phyloP scores from a whole-genome alignment of 2,113 vertebrate genomes.

The Okapia johnstoni region DNA sequence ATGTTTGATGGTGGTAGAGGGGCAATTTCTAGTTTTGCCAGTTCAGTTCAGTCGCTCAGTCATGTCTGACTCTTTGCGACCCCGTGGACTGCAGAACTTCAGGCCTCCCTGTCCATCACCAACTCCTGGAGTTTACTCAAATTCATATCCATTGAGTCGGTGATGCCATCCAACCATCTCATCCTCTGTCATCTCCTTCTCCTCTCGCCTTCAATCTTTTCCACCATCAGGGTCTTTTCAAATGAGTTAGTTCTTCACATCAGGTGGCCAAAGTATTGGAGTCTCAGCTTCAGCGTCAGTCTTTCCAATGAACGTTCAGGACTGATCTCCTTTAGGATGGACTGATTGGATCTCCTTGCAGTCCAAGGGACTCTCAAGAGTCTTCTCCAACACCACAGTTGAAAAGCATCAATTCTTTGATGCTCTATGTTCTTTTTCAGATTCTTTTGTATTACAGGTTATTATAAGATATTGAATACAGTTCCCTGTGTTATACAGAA shows the following conservation, averaged over 20 bases:
- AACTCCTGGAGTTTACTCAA: background rate
- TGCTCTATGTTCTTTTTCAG: background rate
- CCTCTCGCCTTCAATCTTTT: background rate
- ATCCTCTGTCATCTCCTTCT: background rate
- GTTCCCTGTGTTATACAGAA: background rate
- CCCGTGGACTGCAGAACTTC: background rate
- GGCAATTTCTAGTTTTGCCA: background rate
- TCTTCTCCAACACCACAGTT: background rate
- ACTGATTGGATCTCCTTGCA: background rate
- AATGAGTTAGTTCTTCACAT: background rate
- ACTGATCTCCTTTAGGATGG: background rate
- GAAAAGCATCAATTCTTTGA: background rate
- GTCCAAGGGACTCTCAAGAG: background rate
- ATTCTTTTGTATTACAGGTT: background rate
- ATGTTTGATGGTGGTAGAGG: background rate
- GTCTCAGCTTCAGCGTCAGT: background rate
- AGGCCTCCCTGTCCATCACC: background rate
- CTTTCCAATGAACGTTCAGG: background rate
- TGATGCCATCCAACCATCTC: background rate
- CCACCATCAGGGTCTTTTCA: background rate
- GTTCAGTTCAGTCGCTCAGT: background rate
- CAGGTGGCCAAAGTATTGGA: background rate
- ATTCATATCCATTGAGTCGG: background rate
- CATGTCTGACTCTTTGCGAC: rapidly evolving
- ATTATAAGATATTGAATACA: background rate